Conservation (phyloP, 2,888 invertebrate genomes). For the Nineta flava region DNA sequence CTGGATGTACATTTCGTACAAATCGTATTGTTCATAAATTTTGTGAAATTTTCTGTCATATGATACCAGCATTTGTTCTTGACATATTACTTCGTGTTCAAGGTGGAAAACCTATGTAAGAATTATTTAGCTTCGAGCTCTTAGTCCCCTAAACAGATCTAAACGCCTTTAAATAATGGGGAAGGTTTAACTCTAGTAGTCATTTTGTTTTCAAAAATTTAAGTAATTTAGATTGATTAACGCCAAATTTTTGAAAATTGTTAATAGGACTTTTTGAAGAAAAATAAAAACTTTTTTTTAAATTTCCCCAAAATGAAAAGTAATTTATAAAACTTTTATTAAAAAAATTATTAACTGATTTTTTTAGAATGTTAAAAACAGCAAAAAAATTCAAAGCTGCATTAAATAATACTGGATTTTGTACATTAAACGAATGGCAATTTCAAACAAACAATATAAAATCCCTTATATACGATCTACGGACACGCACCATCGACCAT, state of each 20-base stretch:
- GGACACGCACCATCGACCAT: conserved; percentile 31
- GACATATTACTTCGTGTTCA: conserved; percentile 56
- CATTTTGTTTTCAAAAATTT: no score
- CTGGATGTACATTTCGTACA: conserved; percentile 58
- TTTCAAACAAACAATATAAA: conserved; percentile 50
- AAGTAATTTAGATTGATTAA: no score
- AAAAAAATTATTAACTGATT: neutral
- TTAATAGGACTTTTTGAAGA: no score
- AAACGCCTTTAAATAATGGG: no score
- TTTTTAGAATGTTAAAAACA: conserved; percentile 62
- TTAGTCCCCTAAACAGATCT: no score
- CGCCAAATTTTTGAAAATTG: no score
- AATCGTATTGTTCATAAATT: conserved; percentile 57
- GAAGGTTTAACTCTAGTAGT: no score
- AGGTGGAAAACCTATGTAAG: conserved; percentile 73
- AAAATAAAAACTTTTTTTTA: no score
- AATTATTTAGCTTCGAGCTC: no score
- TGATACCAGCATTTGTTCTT: conserved; percentile 67
- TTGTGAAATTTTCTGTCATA: conserved; percentile 60
- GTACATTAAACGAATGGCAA: conserved; percentile 71
- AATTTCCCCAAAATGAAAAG: no score
- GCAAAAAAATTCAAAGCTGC: conserved; percentile 67
- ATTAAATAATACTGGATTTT: conserved; percentile 65
- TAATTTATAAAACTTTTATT: no score
- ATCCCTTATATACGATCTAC: conserved; percentile 37